Conservation (phyloP, 2,888 invertebrate genomes). For the Campopleginae sp. region DNA sequence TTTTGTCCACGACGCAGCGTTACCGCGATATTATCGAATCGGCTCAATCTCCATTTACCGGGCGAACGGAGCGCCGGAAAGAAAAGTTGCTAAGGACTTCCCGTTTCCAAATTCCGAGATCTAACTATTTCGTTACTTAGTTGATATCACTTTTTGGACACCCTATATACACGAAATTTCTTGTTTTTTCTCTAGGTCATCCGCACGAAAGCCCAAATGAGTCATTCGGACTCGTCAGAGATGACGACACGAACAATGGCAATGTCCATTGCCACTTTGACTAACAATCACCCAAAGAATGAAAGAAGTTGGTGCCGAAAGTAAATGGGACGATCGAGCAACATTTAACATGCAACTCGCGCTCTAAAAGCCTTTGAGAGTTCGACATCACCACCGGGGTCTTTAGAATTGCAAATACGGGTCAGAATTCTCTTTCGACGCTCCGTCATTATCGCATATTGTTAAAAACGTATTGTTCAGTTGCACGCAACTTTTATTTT, state of each 20-base stretch:
- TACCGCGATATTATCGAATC: background rate
- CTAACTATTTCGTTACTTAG: background rate
- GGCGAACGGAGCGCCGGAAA: background rate
- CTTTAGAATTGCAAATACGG: background rate
- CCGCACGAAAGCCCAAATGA: background rate
- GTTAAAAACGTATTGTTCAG: background rate
- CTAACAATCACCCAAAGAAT: background rate
- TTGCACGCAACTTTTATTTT: background rate
- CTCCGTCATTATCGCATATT: background rate
- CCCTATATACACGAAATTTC: background rate
- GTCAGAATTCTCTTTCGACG: background rate
- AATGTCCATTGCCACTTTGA: conserved; percentile 1
- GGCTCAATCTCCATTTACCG: background rate
- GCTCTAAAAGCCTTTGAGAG: background rate
- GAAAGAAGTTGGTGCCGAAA: background rate
- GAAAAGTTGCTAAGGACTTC: background rate
- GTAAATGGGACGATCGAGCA: background rate
- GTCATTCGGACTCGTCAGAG: conserved; percentile 7
- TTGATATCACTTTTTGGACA: background rate
- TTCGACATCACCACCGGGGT: background rate
- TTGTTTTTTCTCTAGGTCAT: background rate
- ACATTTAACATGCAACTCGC: conserved; percentile 1
- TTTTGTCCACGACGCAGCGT: background rate
- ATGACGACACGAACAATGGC: conserved; percentile 7
- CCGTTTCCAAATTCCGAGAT: background rate